Percentiles rank a stretch among this genome's conserved stretches.
Conservation (phyloP, 2,113 vertebrate species). For the Sinocyclocheilus anshuiensis region DNA sequence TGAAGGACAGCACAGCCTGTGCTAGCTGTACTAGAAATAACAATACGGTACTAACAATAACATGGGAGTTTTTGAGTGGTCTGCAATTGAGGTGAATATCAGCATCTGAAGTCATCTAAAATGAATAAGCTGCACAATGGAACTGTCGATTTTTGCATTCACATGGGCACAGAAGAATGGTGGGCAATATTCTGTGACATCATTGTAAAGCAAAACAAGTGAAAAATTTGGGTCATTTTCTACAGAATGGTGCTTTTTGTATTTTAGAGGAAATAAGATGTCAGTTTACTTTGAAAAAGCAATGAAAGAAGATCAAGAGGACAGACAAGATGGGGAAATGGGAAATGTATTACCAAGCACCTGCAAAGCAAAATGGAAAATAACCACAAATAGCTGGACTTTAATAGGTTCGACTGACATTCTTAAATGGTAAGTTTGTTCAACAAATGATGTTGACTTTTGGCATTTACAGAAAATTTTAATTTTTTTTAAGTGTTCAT, state of each 20-base stretch:
- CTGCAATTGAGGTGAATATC: conserved; percentile 49
- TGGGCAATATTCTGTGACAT: conserved; percentile 51
- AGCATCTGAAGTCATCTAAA: conserved; percentile 50
- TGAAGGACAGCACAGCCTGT: conserved; percentile 10
- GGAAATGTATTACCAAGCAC: conserved; percentile 25
- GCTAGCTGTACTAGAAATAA: conserved; percentile 18
- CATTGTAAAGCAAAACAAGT: conserved; percentile 41
- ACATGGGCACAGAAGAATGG: conserved; percentile 42
- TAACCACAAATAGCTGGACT: no score
- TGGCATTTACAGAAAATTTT: background rate
- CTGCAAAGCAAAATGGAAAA: background rate
- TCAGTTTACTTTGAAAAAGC: conserved; percentile 45
- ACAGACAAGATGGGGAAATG: conserved; percentile 20
- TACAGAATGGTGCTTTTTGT: conserved; percentile 44
- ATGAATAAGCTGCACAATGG: conserved; percentile 50
- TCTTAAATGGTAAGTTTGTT: background rate
- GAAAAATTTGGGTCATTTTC: conserved; percentile 44
- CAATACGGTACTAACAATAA: conserved; percentile 3
- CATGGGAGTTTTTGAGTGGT: conserved; percentile 30
- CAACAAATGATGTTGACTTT: background rate
- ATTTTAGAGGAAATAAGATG: conserved; percentile 53
- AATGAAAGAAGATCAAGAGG: conserved; percentile 38
- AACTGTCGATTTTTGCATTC: conserved; percentile 46
- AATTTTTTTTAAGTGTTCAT: background rate
- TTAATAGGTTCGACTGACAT: background rate